Percentiles rank a stretch among this genome's conserved stretches.
Evolutionary conservation across 2,888 invertebrate genomes (phyloP).

Genomic region (Cryptophagus acutangulus): DNA sequence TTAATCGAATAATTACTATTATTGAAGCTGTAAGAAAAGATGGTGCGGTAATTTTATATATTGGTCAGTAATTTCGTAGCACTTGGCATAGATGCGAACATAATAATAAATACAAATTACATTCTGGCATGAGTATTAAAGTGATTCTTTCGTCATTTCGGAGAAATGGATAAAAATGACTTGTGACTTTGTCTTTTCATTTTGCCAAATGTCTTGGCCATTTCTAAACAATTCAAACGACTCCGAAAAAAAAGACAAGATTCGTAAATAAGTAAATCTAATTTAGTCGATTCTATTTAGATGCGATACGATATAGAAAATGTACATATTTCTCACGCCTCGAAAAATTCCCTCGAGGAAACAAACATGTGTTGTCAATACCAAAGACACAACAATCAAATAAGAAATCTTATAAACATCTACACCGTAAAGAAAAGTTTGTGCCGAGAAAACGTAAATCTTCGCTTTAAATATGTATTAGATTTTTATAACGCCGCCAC

Average conservation of each 20-base stretch:
- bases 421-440: slow-evolving; percentile 15
- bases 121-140: slow-evolving; percentile 14
- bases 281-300: slow-evolving; percentile 8
- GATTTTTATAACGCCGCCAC: slow-evolving; percentile 9
- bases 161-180: slow-evolving; percentile 24
- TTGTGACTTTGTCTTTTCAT: slow-evolving; percentile 17
- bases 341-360: slow-evolving; percentile 5
- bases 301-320: slow-evolving; percentile 11
- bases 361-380: slow-evolving; percentile 28
- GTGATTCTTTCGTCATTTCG: slow-evolving; percentile 15
- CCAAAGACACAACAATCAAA: slow-evolving; percentile 30
- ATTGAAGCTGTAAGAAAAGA: no score
- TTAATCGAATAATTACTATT: no score
- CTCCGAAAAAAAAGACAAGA: no score
- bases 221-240: slow-evolving; percentile 1
- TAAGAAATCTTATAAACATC: slow-evolving; percentile 26
- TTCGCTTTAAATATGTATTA: slow-evolving; percentile 21
- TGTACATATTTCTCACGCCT: slow-evolving; percentile 11
- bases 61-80: no score
- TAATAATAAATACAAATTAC: slow-evolving; percentile 19
- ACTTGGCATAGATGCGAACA: no score
- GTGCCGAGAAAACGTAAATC: slow-evolving; percentile 22
- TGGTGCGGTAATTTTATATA: no score
- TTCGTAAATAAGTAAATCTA: no score
- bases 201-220: slow-evolving; percentile 6